phyloP scores from a whole-genome alignment of 2,888 invertebrate genomes.

The Caenorhabditis plicata region DNA sequence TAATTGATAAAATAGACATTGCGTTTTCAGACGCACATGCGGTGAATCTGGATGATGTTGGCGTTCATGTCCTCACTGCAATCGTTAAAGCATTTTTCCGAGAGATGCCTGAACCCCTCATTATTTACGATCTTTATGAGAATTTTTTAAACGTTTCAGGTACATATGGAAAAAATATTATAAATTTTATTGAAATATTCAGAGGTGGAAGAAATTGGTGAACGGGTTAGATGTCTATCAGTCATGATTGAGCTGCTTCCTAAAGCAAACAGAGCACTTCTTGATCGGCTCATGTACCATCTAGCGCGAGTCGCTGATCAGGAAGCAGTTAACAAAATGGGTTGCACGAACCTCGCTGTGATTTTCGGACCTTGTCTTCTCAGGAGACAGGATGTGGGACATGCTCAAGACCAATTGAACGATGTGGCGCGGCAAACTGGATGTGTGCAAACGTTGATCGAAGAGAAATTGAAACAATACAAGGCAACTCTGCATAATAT shows the following conservation, averaged over 20 bases:
- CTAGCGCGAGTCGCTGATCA: constrained; percentile 73
- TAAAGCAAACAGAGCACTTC: constrained; percentile 79
- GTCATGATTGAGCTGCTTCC: constrained; percentile 86
- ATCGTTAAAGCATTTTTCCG: constrained; percentile 84
- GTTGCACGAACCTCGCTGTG: constrained; percentile 84
- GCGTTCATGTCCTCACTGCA: constrained; percentile 85
- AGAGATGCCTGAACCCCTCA: constrained; percentile 87
- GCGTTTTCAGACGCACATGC: constrained; percentile 73
- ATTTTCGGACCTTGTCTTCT: constrained; percentile 92
- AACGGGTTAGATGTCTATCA: constrained; percentile 81
- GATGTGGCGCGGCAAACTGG: constrained; percentile 74
- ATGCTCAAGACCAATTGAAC: constrained; percentile 77
- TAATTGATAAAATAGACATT: not conserved
- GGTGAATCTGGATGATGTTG: constrained; percentile 76
- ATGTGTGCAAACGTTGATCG: constrained; percentile 85
- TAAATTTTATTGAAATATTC: constrained; percentile 19
- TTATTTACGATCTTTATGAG: constrained; percentile 90
- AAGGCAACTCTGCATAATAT: constrained; percentile 84
- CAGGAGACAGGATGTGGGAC: constrained; percentile 78
- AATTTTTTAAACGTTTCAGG: constrained; percentile 85
- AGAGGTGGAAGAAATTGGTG: constrained; percentile 80
- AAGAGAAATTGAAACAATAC: constrained; percentile 83
- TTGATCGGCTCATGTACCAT: constrained; percentile 89
- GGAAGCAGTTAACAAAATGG: constrained; percentile 87
- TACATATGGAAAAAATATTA: constrained; percentile 30